These are phyloP conservation scores for Rhodinocichla rosea DNA, from an alignment of 2,113 vertebrate genomes.

Conservation along the genomic window DNA sequence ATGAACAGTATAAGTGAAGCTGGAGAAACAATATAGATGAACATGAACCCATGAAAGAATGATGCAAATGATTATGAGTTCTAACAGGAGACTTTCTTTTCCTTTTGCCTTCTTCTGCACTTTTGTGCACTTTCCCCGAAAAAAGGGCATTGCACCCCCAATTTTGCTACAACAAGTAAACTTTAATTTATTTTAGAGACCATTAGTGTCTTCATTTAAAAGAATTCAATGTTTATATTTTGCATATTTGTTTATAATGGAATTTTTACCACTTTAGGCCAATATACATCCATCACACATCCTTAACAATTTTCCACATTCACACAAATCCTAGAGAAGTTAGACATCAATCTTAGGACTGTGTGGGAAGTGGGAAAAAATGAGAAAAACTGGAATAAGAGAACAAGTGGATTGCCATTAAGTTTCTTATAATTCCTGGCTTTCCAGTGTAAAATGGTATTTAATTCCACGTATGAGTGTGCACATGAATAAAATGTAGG, in stretches of 20 bases:
- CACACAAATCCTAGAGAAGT: background rate
- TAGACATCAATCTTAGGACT: background rate
- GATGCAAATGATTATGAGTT: background rate
- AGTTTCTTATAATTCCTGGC: background rate
- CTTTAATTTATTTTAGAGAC: background rate
- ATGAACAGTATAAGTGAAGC: background rate
- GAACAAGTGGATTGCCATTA: background rate
- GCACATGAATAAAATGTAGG: background rate
- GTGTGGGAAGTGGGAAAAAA: background rate
- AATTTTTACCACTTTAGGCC: background rate
- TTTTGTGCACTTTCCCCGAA: background rate
- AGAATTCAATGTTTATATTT: background rate
- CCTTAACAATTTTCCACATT: background rate
- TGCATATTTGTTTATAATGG: background rate
- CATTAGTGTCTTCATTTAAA: background rate
- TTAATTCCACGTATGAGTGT: background rate
- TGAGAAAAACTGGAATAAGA: background rate
- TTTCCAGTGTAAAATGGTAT: background rate
- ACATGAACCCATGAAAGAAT: background rate
- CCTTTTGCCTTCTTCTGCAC: background rate
- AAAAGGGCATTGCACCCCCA: background rate
- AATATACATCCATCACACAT: background rate
- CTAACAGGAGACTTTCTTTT: background rate
- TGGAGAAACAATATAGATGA: background rate
- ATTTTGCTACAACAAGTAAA: background rate